These are phyloP conservation scores for Papilio elwesi DNA, from an alignment of 2,888 invertebrate species.

Conservation along the genomic window DNA sequence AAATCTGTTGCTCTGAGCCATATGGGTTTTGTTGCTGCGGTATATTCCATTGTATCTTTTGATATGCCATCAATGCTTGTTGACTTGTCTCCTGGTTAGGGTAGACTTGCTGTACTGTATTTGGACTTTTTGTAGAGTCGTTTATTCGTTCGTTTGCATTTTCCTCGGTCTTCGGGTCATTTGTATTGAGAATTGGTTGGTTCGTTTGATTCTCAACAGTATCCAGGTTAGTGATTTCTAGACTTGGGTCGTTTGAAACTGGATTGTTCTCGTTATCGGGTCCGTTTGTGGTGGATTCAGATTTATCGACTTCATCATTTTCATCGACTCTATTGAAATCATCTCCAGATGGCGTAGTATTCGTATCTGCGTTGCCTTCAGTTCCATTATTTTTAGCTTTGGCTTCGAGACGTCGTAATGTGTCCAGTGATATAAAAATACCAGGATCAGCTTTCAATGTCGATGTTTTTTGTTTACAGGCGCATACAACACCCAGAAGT, in stretches of 20 bases:
- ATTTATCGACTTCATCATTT: neutral
- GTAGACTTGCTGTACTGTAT: neutral
- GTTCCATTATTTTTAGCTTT: neutral
- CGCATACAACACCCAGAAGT: neutral
- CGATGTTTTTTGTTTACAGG: neutral
- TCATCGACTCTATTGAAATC: neutral
- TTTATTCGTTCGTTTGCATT: neutral
- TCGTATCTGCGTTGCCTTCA: neutral
- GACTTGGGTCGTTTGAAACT: neutral
- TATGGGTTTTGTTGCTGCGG: neutral
- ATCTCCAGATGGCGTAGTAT: neutral
- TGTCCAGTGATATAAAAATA: constrained; percentile 8
- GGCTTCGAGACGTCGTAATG: constrained; percentile 6
- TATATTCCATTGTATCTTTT: neutral
- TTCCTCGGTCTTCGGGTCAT: neutral
- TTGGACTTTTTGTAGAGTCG: neutral
- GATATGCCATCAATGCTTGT: neutral
- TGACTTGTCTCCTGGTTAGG: neutral
- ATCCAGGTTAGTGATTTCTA: neutral
- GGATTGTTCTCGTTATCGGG: neutral
- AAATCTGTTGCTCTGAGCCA: neutral
- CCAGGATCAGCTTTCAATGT: constrained; percentile 3
- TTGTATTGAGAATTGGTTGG: neutral
- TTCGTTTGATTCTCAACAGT: neutral
- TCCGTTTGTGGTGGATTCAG: neutral